These are phyloP conservation scores for Drosophila cognata DNA, from an alignment of 2,888 invertebrate species.

Conservation along the genomic window DNA sequence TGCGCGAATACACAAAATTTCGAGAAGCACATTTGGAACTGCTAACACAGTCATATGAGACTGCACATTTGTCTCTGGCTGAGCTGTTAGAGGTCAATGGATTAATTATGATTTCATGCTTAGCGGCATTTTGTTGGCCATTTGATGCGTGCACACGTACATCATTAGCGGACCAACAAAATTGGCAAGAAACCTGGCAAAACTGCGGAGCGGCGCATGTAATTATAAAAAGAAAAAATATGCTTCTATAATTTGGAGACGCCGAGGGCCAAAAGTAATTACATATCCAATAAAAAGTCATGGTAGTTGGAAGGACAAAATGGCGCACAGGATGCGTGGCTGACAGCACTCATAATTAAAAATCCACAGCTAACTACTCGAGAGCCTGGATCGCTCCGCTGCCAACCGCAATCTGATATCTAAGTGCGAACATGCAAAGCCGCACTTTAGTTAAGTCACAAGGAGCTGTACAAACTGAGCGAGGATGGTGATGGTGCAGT, in stretches of 20 bases:
- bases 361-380: constrained; percentile 38
- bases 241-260: constrained; percentile 56
- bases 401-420: constrained; percentile 39
- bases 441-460: not conserved
- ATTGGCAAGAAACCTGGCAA: constrained; percentile 37
- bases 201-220: constrained; percentile 39
- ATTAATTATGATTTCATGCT: constrained; percentile 51
- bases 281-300: constrained; percentile 77
- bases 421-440: constrained; percentile 36
- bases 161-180: constrained; percentile 66
- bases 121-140: constrained; percentile 41
- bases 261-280: constrained; percentile 65
- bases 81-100: constrained; percentile 57
- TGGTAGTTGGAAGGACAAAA: constrained; percentile 36
- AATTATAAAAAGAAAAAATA: constrained; percentile 74
- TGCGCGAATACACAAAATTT: not conserved
- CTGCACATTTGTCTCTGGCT: not conserved
- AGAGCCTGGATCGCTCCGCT: constrained; percentile 15
- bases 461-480: constrained; percentile 5
- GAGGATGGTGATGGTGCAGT: constrained; percentile 1
- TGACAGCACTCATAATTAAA: constrained; percentile 65
- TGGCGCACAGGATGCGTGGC: constrained; percentile 24
- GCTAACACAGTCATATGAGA: not conserved
- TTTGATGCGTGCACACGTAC: constrained; percentile 58
- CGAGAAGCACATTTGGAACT: not conserved